These are phyloP conservation scores for Arge pagana DNA, from an alignment of 2,888 invertebrate genomes.

Conservation along the genomic window DNA sequence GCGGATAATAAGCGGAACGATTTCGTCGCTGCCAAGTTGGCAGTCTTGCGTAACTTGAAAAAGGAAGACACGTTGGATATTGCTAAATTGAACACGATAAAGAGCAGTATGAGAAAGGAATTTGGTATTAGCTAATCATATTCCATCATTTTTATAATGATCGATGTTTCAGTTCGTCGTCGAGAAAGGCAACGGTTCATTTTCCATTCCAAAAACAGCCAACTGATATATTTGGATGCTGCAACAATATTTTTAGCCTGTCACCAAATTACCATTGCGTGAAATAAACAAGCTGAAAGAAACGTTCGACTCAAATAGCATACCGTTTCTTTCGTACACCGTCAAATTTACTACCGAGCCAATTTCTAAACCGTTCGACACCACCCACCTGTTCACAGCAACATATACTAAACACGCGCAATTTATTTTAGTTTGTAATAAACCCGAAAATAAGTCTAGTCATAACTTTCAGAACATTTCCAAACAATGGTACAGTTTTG, in stretches of 20 bases:
- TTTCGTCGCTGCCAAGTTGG: slow-evolving; percentile 45
- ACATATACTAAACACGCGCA: slow-evolving; percentile 8
- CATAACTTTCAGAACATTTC: slow-evolving; percentile 20
- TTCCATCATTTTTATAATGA: too few species aligned
- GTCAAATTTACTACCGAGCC: background rate
- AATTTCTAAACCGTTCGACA: slow-evolving; percentile 10
- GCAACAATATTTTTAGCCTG: too few species aligned
- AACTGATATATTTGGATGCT: too few species aligned
- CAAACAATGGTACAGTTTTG: slow-evolving; percentile 11
- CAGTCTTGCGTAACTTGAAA: slow-evolving; percentile 35
- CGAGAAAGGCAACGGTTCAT: too few species aligned
- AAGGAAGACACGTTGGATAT: slow-evolving; percentile 35
- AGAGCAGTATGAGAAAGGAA: slow-evolving; percentile 42
- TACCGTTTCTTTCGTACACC: background rate
- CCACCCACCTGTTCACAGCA: slow-evolving; percentile 8
- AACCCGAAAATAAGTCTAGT: slow-evolving; percentile 11
- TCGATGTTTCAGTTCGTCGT: too few species aligned
- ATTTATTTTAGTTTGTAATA: slow-evolving; percentile 14
- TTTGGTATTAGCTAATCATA: slow-evolving; percentile 19
- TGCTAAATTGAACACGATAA: slow-evolving; percentile 41
- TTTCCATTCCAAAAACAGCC: too few species aligned
- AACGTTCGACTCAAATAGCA: background rate
- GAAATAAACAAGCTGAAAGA: too few species aligned
- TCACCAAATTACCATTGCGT: too few species aligned
- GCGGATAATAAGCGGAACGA: slow-evolving; percentile 30